Evolutionary conservation across 2,888 invertebrate species (phyloP).

Genomic region (Acrocera orbiculus): DNA sequence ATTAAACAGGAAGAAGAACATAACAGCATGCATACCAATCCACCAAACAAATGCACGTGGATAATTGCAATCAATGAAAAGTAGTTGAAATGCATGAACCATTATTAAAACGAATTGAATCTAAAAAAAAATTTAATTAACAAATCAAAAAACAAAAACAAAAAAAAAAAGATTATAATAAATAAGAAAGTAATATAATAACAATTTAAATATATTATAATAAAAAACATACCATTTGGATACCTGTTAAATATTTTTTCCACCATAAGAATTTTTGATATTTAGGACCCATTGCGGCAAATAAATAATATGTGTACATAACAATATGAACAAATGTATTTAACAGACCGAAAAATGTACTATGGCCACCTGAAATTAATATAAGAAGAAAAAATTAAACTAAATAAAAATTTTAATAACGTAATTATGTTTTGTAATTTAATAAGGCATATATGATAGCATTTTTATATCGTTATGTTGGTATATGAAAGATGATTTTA

Average conservation of each 20-base stretch:
- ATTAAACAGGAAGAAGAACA: slow-evolving; percentile 91
- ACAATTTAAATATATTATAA: neutral
- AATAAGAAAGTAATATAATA: too few species aligned
- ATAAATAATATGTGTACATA: slow-evolving; percentile 88
- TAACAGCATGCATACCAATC: slow-evolving; percentile 88
- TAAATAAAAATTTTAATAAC: neutral
- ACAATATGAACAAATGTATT: slow-evolving; percentile 95
- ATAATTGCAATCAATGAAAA: slow-evolving; percentile 83
- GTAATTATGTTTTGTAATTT: too few species aligned
- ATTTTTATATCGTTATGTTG: too few species aligned
- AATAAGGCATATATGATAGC: too few species aligned
- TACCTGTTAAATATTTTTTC: slow-evolving; percentile 83
- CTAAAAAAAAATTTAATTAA: slow-evolving; percentile 32
- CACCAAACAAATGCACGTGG: slow-evolving; percentile 88
- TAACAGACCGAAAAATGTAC: slow-evolving; percentile 85
- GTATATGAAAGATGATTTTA: too few species aligned
- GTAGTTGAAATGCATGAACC: slow-evolving; percentile 80
- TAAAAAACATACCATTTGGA: slow-evolving; percentile 60
- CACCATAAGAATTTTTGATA: slow-evolving; percentile 84
- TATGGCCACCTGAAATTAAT: slow-evolving; percentile 58
- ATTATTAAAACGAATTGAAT: slow-evolving; percentile 79
- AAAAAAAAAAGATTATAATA: slow-evolving; percentile 2
- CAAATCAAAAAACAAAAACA: slow-evolving; percentile 1
- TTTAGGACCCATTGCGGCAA: slow-evolving; percentile 77
- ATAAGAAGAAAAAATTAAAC: neutral